phyloP scores from a whole-genome alignment of 1,140 invertebrate species.

The Piezodorus guildinii region DNA sequence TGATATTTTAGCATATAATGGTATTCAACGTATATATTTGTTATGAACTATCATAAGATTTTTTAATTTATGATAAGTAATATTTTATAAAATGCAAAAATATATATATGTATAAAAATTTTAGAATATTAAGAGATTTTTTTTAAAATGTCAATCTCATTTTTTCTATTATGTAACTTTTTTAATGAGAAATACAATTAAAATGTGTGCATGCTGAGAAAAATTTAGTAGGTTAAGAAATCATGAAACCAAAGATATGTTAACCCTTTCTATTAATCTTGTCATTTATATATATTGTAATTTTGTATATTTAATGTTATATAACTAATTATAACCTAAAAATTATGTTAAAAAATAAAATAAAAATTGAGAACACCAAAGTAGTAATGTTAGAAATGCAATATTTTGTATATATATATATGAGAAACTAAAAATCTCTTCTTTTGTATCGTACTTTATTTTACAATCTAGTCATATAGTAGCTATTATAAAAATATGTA shows the following conservation, averaged over 20 bases:
- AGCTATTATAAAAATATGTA: not conserved
- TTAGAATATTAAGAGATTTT: not conserved
- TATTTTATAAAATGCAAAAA: not conserved
- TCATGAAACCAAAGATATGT: not conserved
- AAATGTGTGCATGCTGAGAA: not conserved
- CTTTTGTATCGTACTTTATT: conserved; percentile 4
- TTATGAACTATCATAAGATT: too few species aligned
- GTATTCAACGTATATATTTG: too few species aligned
- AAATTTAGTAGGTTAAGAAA: not conserved
- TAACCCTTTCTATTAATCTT: not conserved
- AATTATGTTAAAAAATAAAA: not conserved
- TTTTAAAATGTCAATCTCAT: not conserved
- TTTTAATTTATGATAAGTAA: too few species aligned
- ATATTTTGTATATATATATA: conserved; percentile 10
- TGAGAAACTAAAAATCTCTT: not conserved
- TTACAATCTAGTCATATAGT: conserved; percentile 1
- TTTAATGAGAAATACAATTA: not conserved
- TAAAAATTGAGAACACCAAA: conserved; percentile 12
- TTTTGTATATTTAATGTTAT: not conserved
- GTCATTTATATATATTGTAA: not conserved
- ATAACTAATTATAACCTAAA: not conserved
- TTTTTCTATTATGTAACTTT: not conserved
- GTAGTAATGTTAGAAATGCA: not conserved
- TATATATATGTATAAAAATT: not conserved
- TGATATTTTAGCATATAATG: too few species aligned